A percentile compares a stretch with the other conserved stretches of the same genome.
phyloP scores from a whole-genome alignment of 2,888 invertebrate genomes.

The Limnephilus marmoratus region DNA sequence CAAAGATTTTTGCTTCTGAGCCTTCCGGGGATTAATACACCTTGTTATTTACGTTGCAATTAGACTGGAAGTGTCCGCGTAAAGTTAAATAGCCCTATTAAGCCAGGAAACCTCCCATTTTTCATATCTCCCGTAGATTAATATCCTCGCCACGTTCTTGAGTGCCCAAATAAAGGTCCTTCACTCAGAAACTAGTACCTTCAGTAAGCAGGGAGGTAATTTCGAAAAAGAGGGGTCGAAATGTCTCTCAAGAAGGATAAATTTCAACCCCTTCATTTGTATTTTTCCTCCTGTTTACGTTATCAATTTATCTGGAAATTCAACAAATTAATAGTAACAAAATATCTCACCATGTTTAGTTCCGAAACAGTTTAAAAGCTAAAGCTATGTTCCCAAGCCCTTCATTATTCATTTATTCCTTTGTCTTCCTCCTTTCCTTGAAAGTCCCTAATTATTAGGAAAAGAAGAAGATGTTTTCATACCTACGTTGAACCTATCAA shows the following conservation, averaged over 20 bases:
- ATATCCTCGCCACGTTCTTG: not conserved
- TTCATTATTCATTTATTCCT: too few species aligned
- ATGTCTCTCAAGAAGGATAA: not conserved
- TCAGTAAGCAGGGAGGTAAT: not conserved
- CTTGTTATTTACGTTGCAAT: constrained; percentile 19
- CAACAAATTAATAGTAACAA: not conserved
- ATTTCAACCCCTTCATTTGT: too few species aligned
- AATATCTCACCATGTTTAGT: not conserved
- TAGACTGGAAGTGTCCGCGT: not conserved
- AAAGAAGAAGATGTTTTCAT: too few species aligned
- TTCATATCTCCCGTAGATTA: constrained; percentile 15
- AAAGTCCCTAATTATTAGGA: too few species aligned
- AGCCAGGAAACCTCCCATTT: not conserved
- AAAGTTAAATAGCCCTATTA: constrained; percentile 18
- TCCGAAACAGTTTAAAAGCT: too few species aligned
- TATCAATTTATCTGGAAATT: not conserved
- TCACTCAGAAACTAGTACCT: not conserved
- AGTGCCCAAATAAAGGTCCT: not conserved
- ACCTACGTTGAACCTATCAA: too few species aligned
- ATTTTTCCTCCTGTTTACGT: not conserved
- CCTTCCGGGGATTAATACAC: not conserved
- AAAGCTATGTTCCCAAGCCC: too few species aligned
- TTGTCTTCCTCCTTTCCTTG: too few species aligned
- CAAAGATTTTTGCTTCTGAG: not conserved
- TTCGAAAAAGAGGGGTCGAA: not conserved